phyloP scores from a whole-genome alignment of 2,888 invertebrate genomes.

The Gonocerus acuteangulatus region DNA sequence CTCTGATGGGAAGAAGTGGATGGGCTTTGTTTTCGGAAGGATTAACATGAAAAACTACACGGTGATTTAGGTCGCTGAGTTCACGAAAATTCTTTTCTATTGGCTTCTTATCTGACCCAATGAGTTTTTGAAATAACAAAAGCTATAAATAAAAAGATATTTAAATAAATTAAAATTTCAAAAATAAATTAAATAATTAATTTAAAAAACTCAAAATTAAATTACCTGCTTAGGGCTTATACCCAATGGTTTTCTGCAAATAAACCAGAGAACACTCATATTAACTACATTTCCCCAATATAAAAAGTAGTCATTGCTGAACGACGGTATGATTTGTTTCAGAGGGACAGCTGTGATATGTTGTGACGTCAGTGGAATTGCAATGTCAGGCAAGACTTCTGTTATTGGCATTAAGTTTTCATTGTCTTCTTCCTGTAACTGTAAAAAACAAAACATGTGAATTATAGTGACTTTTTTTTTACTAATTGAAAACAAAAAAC shows the following conservation, averaged over 20 bases:
- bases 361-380: constrained; percentile 47
- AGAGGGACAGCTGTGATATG: constrained; percentile 50
- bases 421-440: constrained; percentile 16
- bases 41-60: constrained; percentile 50
- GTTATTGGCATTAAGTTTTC: constrained; percentile 43
- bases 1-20: not conserved
- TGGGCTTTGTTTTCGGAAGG: constrained; percentile 40
- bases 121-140: constrained; percentile 50
- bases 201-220: not conserved
- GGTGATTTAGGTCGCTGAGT: constrained; percentile 45
- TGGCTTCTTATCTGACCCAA: constrained; percentile 45
- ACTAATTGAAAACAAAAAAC: too few species aligned
- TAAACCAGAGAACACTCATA: constrained; percentile 52
- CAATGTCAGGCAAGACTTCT: constrained; percentile 49
- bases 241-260: constrained; percentile 52
- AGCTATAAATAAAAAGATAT: constrained; percentile 44
- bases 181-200: not conserved
- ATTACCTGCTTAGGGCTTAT: constrained; percentile 54
- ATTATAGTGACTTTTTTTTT: too few species aligned
- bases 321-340: constrained; percentile 49
- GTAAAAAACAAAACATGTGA: too few species aligned
- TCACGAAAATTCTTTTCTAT: constrained; percentile 50
- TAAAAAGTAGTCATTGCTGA: constrained; percentile 55
- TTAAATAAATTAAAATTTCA: not conserved
- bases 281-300: constrained; percentile 50